Conservation (phyloP, 2,888 invertebrate species). For the Sinodicranocentrus sp. region DNA sequence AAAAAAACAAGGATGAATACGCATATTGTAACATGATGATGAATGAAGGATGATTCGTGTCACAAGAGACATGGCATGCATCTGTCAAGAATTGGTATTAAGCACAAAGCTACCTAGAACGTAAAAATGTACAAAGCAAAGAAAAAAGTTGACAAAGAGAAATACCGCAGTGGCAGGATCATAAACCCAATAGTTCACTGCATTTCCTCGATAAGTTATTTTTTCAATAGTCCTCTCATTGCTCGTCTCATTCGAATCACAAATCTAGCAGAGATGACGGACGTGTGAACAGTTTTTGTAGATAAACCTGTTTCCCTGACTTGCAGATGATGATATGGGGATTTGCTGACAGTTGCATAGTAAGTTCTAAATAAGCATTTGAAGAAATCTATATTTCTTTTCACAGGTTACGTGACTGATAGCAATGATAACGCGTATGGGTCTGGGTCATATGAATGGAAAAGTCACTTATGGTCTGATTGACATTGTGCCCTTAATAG, state of each 20-base stretch:
- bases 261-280: background rate
- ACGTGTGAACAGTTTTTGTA: conserved; percentile 13
- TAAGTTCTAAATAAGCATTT: conserved; percentile 11
- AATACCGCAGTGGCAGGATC: too few relatives aligned
- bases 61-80: background rate
- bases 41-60: background rate
- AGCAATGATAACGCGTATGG: conserved; percentile 17
- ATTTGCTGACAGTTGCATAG: conserved; percentile 13
- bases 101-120: too few relatives aligned
- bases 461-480: background rate
- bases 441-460: conserved; percentile 53
- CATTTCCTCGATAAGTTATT: too few relatives aligned
- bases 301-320: conserved; percentile 48
- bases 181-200: too few relatives aligned
- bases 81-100: background rate
- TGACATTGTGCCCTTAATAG: conserved; percentile 45
- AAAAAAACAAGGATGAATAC: background rate
- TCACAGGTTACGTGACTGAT: conserved; percentile 41
- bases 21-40: background rate
- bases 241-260: background rate
- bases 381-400: background rate
- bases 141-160: background rate
- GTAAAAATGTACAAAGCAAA: too few relatives aligned
- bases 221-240: too few relatives aligned
- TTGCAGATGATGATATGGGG: background rate